phyloP scores from a whole-genome alignment of 2,113 vertebrate genomes.

The Xyliphius kryptos region DNA sequence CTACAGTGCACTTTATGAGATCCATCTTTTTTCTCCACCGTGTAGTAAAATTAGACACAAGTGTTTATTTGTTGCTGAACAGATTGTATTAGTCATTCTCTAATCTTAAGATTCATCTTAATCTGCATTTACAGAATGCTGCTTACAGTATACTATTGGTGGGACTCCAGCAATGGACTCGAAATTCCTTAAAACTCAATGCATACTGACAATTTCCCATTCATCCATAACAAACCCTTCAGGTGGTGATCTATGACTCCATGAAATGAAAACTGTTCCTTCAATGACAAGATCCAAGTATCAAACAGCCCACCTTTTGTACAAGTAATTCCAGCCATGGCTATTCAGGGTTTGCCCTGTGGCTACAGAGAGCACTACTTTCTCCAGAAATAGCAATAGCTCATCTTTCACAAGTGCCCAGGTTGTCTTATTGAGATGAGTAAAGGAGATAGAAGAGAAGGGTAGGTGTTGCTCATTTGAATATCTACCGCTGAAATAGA shows the following conservation, averaged over 20 bases:
- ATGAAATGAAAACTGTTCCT: conserved; percentile 62
- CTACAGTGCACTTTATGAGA: too few relatives aligned
- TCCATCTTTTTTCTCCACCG: too few relatives aligned
- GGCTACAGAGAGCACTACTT: conserved; percentile 62
- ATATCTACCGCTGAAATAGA: conserved; percentile 62
- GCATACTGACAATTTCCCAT: conserved; percentile 46
- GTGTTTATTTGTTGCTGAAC: too few relatives aligned
- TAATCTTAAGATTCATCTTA: too few relatives aligned
- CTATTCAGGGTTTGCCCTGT: conserved; percentile 75
- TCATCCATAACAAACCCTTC: conserved; percentile 47
- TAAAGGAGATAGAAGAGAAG: not conserved
- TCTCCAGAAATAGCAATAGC: conserved; percentile 73
- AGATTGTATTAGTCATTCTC: too few relatives aligned
- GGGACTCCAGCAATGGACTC: too few relatives aligned
- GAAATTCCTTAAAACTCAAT: conserved; percentile 37
- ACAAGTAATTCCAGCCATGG: conserved; percentile 68
- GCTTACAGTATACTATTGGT: too few relatives aligned
- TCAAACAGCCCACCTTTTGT: conserved; percentile 59
- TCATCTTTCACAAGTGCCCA: conserved; percentile 73
- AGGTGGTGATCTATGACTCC: conserved; percentile 61
- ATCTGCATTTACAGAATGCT: too few relatives aligned
- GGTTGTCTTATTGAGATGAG: conserved; percentile 61
- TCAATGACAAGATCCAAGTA: conserved; percentile 70
- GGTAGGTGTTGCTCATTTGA: conserved; percentile 57
- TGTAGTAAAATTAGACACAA: too few relatives aligned